phyloP scores from a whole-genome alignment of 2,797 vertebrate species.

The Hozukius guyotensis region DNA sequence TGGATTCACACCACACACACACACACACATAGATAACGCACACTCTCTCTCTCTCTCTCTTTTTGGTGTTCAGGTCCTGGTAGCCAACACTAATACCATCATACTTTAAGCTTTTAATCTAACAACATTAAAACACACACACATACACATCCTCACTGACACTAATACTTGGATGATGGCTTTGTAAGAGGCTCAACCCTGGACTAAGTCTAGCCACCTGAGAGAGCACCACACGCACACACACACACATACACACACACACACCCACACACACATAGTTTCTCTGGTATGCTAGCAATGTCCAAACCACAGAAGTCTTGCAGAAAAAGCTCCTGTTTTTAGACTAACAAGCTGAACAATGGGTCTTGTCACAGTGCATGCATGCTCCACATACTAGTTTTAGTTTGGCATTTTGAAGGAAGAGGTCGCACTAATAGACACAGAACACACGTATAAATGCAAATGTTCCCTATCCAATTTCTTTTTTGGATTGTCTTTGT shows the following conservation, averaged over 20 bases:
- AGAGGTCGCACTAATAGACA: neutral
- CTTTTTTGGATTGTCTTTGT: neutral
- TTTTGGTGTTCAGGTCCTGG: slow-evolving; percentile 22
- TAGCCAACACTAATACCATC: slow-evolving; percentile 50
- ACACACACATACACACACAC: slow-evolving; percentile 20
- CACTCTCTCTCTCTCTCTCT: slow-evolving; percentile 6
- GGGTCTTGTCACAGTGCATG: neutral
- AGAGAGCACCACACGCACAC: slow-evolving; percentile 23
- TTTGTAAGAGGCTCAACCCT: slow-evolving; percentile 51
- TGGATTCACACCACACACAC: slow-evolving; percentile 20
- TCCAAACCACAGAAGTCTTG: neutral
- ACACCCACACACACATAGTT: slow-evolving; percentile 15
- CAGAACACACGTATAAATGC: neutral
- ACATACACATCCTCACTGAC: slow-evolving; percentile 37
- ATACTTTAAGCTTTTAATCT: slow-evolving; percentile 61
- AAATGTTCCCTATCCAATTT: neutral
- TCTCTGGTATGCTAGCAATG: slow-evolving; percentile 4
- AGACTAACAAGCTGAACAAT: neutral
- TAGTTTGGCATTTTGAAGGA: neutral
- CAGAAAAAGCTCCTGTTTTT: neutral
- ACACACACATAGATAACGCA: neutral
- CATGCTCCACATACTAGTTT: neutral
- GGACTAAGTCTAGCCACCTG: slow-evolving; percentile 57
- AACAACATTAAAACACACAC: slow-evolving; percentile 47
- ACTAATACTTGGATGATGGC: slow-evolving; percentile 49